A percentile compares a stretch with the other conserved stretches of the same genome.
Conservation (phyloP, 2,888 invertebrate species). For the Eupithecia subumbrata region DNA sequence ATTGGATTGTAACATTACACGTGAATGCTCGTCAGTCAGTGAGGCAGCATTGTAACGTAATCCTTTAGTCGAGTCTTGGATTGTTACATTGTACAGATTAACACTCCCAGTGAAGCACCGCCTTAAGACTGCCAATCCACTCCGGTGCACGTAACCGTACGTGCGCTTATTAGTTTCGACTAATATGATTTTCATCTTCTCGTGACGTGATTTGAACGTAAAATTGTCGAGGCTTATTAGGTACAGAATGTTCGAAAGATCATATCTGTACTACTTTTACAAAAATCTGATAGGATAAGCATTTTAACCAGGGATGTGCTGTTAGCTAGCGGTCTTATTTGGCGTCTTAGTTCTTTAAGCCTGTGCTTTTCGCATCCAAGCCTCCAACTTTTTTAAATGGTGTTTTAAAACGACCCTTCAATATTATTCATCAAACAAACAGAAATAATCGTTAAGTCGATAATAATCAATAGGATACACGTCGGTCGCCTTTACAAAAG, state of each 20-base stretch:
- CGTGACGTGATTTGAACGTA: constrained; percentile 4
- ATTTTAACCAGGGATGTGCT: no score
- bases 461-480: neutral
- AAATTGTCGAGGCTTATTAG: neutral
- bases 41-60: neutral
- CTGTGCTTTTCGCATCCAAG: no score
- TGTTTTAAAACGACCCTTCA: no score
- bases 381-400: no score
- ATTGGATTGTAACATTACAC: no score
- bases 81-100: neutral
- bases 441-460: no score
- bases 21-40: neutral
- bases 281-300: no score
- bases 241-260: neutral
- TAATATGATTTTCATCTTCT: neutral
- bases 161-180: constrained; percentile 4
- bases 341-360: no score
- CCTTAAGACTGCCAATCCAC: neutral
- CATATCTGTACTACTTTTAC: neutral
- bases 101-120: neutral
- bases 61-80: neutral
- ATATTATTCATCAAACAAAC: no score
- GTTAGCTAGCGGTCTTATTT: no score
- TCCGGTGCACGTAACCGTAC: constrained; percentile 3
- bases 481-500: neutral